phyloP scores from a whole-genome alignment of 2,797 vertebrate genomes.

The Potorous gilbertii region DNA sequence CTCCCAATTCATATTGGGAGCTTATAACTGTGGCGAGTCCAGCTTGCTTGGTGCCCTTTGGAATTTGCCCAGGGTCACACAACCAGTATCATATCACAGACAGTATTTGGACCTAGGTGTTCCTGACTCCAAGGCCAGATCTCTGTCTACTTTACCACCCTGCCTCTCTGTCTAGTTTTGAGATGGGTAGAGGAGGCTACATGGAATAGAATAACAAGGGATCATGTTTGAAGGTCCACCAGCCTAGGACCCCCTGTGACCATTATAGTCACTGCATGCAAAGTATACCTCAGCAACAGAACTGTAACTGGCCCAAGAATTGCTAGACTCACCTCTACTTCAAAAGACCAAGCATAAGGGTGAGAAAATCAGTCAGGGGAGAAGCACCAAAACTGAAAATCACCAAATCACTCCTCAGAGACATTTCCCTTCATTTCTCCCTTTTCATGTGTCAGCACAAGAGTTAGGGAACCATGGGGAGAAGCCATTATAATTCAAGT shows the following conservation, averaged over 20 bases:
- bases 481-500: conserved; percentile 28
- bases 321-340: not conserved
- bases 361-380: not conserved
- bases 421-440: conserved; percentile 2
- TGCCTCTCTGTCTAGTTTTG: not conserved
- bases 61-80: not conserved
- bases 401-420: conserved; percentile 26
- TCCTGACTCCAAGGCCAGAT: not conserved
- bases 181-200: not conserved
- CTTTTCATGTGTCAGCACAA: conserved; percentile 44
- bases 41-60: not conserved
- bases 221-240: not conserved
- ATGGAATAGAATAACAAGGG: not conserved
- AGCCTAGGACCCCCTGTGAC: not conserved
- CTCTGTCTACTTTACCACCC: not conserved
- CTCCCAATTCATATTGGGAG: not conserved
- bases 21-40: not conserved
- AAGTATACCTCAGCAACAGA: not conserved
- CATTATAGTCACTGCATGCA: not conserved
- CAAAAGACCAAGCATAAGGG: not conserved
- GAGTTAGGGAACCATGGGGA: not conserved
- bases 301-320: not conserved
- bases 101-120: not conserved
- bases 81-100: not conserved
- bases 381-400: not conserved